phyloP scores from a whole-genome alignment of 2,113 vertebrate species.

The Scortum barcoo region DNA sequence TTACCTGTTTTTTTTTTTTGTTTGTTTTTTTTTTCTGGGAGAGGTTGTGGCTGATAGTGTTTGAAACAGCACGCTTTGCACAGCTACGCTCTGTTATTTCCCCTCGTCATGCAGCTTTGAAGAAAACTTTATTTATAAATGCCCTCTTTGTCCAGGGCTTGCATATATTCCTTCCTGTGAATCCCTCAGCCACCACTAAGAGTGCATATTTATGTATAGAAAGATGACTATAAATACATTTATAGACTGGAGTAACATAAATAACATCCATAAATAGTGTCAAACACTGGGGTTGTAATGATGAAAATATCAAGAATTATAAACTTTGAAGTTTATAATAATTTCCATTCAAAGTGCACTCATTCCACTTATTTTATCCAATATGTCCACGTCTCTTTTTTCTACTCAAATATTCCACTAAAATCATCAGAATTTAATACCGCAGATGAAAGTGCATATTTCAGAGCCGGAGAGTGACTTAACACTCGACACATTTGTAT shows the following conservation, averaged over 20 bases:
- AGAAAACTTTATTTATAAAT: background rate
- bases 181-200: background rate
- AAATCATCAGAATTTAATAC: constrained; percentile 36
- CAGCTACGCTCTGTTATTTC: background rate
- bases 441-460: constrained; percentile 49
- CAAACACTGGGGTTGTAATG: background rate
- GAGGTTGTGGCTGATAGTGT: too few species aligned
- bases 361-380: background rate
- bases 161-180: background rate
- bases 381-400: background rate
- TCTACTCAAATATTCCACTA: constrained; percentile 19
- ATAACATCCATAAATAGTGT: background rate
- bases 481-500: constrained; percentile 29
- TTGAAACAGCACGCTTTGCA: too few species aligned
- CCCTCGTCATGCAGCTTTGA: background rate
- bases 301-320: background rate
- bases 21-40: too few species aligned
- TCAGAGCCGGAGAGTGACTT: constrained; percentile 19
- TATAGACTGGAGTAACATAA: background rate
- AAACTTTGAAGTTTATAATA: background rate
- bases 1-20: too few species aligned
- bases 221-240: background rate
- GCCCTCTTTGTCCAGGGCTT: background rate
- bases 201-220: background rate
- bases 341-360: background rate